These are phyloP conservation scores for Philereme transversata DNA, from an alignment of 2,888 invertebrate species.

Conservation along the genomic window DNA sequence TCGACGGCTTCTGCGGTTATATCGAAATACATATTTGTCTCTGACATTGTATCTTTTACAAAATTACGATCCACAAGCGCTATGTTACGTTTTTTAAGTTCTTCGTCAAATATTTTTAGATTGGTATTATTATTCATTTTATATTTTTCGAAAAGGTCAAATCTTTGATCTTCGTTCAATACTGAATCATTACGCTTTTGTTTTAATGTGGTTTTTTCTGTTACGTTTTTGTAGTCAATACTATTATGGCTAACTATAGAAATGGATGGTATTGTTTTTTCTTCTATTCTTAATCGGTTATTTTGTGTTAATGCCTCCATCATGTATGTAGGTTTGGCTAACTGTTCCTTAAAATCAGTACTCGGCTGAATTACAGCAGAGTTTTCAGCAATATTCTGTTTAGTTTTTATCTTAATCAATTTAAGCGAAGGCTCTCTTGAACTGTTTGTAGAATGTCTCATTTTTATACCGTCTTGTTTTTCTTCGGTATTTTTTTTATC, in stretches of 20 bases:
- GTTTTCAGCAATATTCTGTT: constrained; percentile 7
- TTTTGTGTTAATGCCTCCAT: constrained; percentile 33
- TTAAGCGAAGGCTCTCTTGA: constrained; percentile 1
- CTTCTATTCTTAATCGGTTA: constrained; percentile 17
- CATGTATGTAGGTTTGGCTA: constrained; percentile 34
- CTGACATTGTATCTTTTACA: constrained; percentile 15
- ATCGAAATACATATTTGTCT: constrained; percentile 7
- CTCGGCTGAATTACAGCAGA: not conserved
- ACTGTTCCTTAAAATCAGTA: constrained; percentile 26
- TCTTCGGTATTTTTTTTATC: constrained; percentile 3
- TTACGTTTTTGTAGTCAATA: not conserved
- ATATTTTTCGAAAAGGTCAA: constrained; percentile 14
- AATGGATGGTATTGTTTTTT: not conserved
- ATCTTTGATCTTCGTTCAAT: constrained; percentile 5
- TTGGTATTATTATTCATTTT: constrained; percentile 20
- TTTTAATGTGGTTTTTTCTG: constrained; percentile 5
- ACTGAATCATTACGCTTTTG: constrained; percentile 5
- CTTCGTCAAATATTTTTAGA: constrained; percentile 41
- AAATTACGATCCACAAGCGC: constrained; percentile 33
- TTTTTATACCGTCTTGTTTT: constrained; percentile 3
- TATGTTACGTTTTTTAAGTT: constrained; percentile 47
- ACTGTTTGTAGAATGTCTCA: constrained; percentile 4
- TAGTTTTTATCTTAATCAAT: not conserved
- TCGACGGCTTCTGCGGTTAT: constrained; percentile 8
- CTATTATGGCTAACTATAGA: constrained; percentile 4